Conservation (phyloP, 2,113 vertebrate species). For the Callipepla squamata region DNA sequence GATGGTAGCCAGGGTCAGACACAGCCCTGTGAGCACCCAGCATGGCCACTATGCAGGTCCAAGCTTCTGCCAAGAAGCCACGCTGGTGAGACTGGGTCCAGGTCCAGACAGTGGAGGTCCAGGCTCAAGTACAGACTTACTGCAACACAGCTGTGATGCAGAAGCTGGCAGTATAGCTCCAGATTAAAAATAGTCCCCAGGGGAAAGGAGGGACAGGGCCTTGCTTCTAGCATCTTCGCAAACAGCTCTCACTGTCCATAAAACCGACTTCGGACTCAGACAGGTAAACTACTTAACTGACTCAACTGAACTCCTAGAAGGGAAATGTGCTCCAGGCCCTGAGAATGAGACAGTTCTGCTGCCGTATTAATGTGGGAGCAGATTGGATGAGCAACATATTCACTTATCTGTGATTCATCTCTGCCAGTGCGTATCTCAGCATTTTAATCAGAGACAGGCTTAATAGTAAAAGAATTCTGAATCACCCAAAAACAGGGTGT, state of each 20-base stretch:
- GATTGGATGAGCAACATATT: not conserved
- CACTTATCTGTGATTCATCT: not conserved
- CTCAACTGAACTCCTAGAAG: not conserved
- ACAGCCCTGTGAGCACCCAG: not conserved
- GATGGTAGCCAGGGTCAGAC: not conserved
- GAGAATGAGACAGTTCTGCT: not conserved
- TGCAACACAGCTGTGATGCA: rapidly evolving
- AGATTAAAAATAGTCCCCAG: not conserved
- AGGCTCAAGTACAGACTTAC: not conserved
- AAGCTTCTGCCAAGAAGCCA: not conserved
- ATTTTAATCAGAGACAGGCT: not conserved
- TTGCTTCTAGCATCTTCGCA: rapidly evolving
- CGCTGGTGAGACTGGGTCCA: not conserved
- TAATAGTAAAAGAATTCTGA: not conserved
- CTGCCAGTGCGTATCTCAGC: not conserved
- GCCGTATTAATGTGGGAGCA: not conserved
- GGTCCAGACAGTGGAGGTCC: not conserved
- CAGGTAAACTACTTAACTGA: not conserved
- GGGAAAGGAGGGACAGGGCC: not conserved
- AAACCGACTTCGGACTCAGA: not conserved
- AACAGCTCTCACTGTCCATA: not conserved
- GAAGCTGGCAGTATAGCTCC: not conserved
- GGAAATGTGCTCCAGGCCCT: not conserved
- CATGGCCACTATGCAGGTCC: rapidly evolving
- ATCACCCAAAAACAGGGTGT: not conserved